Base-by-base conservation (phyloP, 1,140 invertebrate species). In the Dendroctonus ponderosae region DNA sequence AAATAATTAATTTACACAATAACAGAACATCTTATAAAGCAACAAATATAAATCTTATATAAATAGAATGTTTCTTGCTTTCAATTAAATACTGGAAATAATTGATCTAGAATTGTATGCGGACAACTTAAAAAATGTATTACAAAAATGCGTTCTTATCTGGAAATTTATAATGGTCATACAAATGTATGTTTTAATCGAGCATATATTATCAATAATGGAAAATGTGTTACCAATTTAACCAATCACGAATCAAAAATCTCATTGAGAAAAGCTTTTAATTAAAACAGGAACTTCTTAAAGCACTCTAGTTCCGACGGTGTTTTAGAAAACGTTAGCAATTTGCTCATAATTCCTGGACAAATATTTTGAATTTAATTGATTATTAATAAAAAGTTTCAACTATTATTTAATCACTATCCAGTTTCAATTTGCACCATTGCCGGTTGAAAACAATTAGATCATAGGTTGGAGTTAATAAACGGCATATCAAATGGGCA, bases 11-110 rank as follows among this genome's bases (percentile, higher is more conserved):
- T 48, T 59, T 67, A 46, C 14, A 52, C 37, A 64, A 66, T 61
- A 62, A 62, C 50, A 67, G 61, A 60, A 67, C 58, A 60, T 67
- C 49, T 56, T 52, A 2, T 56, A 56, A 44, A 65, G 62, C 48
- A 65, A 65, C 62, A 65, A 65, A 58, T 57, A 65, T 65, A 64
- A 56, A 64, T 48, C 62, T 64, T 64, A 64, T 15, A 57, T 51
- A 43, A 67, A 66, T 57, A 48, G 9, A 50, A 66, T 58, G 11
- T 58, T 60, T 50, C 59, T 58, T 58, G 54, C 63, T 26, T 40
- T 58, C 41, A 66, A 63, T 56, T 40, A 63, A 64, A 66, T 66
- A 66, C 63, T 66, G 63, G 42, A 41, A 61, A 50, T 40, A 38
- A 65, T 38, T 41, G 26, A 49, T 49, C 48, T 42, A 37, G 11